Percentiles rank a stretch among this genome's conserved stretches.
Conservation (phyloP, 2,888 invertebrate genomes). For the Ctenicera cuprea region DNA sequence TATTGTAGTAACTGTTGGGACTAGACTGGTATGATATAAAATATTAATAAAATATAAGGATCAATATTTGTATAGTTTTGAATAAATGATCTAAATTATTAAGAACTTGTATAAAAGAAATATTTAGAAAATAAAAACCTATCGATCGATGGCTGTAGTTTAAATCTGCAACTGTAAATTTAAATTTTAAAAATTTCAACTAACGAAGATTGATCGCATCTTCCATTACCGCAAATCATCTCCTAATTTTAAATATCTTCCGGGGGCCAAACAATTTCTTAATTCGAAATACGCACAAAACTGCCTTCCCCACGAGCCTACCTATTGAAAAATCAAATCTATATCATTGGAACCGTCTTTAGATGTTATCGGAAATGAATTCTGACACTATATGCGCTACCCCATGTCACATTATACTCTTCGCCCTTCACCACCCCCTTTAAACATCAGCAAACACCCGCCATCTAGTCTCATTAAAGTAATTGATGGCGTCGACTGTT, state of each 20-base stretch:
- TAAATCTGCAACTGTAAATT: neutral
- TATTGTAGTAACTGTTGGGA: too few relatives aligned
- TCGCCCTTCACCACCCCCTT: conserved; percentile 56
- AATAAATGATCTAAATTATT: too few relatives aligned
- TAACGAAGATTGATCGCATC: neutral
- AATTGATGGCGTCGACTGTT: conserved; percentile 71
- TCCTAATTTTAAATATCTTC: conserved; percentile 4
- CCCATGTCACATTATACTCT: conserved; percentile 55
- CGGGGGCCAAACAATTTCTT: conserved; percentile 4
- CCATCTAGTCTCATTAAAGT: conserved; percentile 71
- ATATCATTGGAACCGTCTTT: conserved; percentile 65
- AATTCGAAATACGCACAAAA: conserved; percentile 51
- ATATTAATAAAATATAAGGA: too few relatives aligned
- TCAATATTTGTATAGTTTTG: too few relatives aligned
- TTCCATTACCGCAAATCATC: neutral
- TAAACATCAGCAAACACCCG: conserved; percentile 55
- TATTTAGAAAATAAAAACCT: too few relatives aligned
- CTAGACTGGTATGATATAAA: too few relatives aligned
- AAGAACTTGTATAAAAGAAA: too few relatives aligned
- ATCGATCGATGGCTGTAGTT: too few relatives aligned
- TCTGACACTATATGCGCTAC: conserved; percentile 66
- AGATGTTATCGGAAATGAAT: conserved; percentile 70
- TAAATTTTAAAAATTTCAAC: too few relatives aligned
- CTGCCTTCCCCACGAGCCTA: conserved; percentile 56
- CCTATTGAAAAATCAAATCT: conserved; percentile 69